A percentile compares a stretch with the other conserved stretches of the same genome.
phyloP scores from a whole-genome alignment of 2,888 invertebrate genomes.

The Nomada fabriciana region DNA sequence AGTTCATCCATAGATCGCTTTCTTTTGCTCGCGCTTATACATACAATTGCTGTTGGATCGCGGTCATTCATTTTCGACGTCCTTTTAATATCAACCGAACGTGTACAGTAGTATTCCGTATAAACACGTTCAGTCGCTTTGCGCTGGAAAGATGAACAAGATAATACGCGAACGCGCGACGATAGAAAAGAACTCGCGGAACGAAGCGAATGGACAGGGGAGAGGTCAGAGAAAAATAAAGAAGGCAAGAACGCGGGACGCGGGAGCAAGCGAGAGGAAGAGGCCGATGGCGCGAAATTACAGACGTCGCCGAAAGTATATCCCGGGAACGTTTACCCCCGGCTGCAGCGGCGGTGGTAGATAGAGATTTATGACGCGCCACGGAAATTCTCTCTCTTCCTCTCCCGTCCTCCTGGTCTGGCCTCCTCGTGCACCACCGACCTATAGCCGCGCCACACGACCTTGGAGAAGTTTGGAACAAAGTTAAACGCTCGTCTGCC shows the following conservation, averaged over 20 bases:
- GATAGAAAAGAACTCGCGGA: neutral
- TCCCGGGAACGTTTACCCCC: slow-evolving; percentile 68
- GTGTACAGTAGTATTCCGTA: no score
- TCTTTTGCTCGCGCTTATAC: neutral
- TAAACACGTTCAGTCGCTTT: no score
- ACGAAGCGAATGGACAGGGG: neutral
- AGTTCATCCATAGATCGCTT: slow-evolving; percentile 54
- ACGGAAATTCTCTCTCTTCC: slow-evolving; percentile 68
- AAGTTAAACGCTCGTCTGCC: slow-evolving; percentile 79
- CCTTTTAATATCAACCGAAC: no score
- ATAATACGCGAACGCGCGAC: neutral
- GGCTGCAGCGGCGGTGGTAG: slow-evolving; percentile 42
- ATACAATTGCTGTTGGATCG: no score
- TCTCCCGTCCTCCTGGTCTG: slow-evolving; percentile 54
- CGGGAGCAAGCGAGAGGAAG: slow-evolving; percentile 1
- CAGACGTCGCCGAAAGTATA: slow-evolving; percentile 71
- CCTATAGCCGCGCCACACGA: slow-evolving; percentile 77
- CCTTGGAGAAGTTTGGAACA: slow-evolving; percentile 83
- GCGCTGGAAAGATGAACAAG: neutral
- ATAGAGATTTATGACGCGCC: slow-evolving; percentile 76
- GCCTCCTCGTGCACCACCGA: slow-evolving; percentile 73
- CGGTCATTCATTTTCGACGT: neutral
- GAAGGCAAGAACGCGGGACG: neutral
- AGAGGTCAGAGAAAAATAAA: neutral
- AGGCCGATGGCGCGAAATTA: slow-evolving; percentile 67